These are phyloP conservation scores for Aphidoletes aphidimyza DNA, from an alignment of 2,888 invertebrate genomes.

Conservation along the genomic window DNA sequence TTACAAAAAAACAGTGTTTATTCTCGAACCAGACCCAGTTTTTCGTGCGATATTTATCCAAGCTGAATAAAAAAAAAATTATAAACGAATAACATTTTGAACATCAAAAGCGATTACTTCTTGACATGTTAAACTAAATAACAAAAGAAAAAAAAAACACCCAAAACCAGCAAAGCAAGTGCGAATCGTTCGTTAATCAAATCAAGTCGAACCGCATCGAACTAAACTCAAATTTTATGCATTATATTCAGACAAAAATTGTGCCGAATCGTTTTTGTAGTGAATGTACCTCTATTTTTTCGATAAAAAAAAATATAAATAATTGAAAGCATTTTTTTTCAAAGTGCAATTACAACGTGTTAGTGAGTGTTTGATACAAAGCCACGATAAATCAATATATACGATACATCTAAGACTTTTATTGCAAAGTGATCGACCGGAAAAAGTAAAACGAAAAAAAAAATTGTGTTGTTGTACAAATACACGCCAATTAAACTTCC, in stretches of 20 bases:
- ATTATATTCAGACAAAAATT: slow-evolving; percentile 47
- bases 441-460: neutral
- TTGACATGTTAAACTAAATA: neutral
- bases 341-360: slow-evolving; percentile 29
- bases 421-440: slow-evolving; percentile 30
- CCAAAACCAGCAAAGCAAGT: no score
- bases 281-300: slow-evolving; percentile 1
- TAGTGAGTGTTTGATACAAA: neutral
- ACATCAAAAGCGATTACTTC: no score
- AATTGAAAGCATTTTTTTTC: neutral
- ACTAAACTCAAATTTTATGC: neutral
- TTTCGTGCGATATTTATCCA: no score
- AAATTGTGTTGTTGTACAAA: neutral
- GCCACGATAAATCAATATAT: no score
- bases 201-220: no score
- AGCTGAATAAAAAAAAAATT: no score
- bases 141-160: neutral
- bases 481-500: neutral
- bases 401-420: no score
- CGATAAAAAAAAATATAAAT: no score
- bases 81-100: no score
- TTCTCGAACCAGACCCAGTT: no score
- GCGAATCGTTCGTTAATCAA: no score
- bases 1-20: no score
- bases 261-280: slow-evolving; percentile 11